phyloP scores from a whole-genome alignment of 2,113 vertebrate genomes.

The Paralichthys olivaceus region DNA sequence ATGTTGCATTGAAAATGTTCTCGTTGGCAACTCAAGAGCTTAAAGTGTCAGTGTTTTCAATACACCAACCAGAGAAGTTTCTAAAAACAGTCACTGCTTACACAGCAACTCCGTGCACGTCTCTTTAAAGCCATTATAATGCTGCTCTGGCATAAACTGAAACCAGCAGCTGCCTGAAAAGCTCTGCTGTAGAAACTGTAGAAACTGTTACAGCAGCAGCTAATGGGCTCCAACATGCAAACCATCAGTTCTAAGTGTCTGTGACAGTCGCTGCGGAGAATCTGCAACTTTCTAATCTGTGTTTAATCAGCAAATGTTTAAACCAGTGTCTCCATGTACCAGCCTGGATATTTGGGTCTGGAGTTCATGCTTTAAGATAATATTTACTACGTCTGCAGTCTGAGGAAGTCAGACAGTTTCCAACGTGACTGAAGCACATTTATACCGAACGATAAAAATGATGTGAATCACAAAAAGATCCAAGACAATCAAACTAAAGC shows the following conservation, averaged over 20 bases:
- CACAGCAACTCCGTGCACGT: neutral
- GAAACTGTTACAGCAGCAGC: neutral
- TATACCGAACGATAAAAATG: no score
- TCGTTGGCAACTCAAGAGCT: no score
- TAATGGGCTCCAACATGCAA: no score
- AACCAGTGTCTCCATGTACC: neutral
- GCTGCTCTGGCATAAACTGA: neutral
- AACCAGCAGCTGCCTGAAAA: neutral
- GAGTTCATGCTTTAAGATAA: no score
- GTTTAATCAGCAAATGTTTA: neutral
- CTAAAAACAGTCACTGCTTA: neutral
- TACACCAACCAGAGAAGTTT: neutral
- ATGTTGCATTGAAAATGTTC: neutral
- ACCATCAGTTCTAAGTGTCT: neutral
- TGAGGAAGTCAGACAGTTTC: no score
- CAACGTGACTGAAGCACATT: no score
- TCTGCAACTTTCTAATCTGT: neutral
- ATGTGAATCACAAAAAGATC: no score
- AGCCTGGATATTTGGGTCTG: no score
- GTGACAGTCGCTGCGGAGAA: neutral
- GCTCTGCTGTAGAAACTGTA: neutral
- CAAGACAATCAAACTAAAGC: no score
- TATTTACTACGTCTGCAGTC: no score
- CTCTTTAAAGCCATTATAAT: neutral
- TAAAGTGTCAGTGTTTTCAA: neutral